Evolutionary conservation across 30 jellyfish, hydroid and myxozoan species (phyloP).

Genomic region (Clytia hemisphaerica): DNA sequence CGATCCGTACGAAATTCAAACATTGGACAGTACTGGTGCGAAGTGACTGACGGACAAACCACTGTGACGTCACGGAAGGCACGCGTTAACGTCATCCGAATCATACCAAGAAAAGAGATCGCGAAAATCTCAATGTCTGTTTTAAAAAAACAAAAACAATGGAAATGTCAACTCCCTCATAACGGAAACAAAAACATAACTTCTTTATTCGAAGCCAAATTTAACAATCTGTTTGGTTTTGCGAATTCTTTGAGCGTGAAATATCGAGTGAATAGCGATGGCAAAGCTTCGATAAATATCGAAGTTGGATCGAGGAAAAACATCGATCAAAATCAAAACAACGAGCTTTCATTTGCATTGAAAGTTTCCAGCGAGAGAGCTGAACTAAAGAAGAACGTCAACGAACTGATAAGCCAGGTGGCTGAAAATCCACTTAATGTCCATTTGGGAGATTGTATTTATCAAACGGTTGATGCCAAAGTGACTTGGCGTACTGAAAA

Average conservation of each 20-base stretch:
- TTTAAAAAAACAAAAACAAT: background rate
- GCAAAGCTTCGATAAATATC: background rate
- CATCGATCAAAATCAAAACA: background rate
- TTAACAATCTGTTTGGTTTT: conserved; percentile 18
- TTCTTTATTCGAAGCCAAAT: background rate
- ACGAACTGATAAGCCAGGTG: background rate
- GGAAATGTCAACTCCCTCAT: conserved; percentile 16
- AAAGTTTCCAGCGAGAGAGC: conserved; percentile 32
- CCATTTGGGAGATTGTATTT: conserved; percentile 12
- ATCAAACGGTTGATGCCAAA: conserved; percentile 1
- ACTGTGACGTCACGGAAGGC: conserved; percentile 65
- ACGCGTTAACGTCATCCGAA: conserved; percentile 44
- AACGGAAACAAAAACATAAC: background rate
- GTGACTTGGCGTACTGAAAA: conserved; percentile 38
- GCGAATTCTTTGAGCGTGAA: background rate
- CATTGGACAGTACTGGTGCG: conserved; percentile 87
- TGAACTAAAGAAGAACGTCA: conserved; percentile 24
- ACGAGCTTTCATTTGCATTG: conserved; percentile 36
- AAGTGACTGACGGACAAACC: conserved; percentile 53
- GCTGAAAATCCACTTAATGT: conserved; percentile 7
- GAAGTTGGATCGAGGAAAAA: conserved; percentile 10
- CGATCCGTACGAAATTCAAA: conserved; percentile 11
- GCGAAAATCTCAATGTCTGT: conserved; percentile 26
- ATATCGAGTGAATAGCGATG: background rate
- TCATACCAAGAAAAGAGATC: conserved; percentile 30